Conservation (phyloP, 1,140 invertebrate species). For the Drosophila ironensis region DNA sequence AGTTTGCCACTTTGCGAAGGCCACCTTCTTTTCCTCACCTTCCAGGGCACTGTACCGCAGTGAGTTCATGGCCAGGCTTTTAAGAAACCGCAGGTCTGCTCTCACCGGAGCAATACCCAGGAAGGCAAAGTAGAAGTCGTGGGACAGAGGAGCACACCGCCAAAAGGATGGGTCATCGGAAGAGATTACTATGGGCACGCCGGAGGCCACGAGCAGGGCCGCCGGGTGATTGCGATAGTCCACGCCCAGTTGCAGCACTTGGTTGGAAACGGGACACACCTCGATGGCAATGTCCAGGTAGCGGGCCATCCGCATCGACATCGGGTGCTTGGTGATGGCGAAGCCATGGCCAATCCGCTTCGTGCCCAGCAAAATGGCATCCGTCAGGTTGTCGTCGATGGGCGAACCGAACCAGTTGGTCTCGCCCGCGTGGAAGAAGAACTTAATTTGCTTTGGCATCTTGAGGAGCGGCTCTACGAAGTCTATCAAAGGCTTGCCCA, state of each 20-base stretch:
- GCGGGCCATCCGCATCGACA: slow-evolving; percentile 84
- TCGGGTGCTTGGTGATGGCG: slow-evolving; percentile 89
- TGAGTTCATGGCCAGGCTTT: slow-evolving; percentile 90
- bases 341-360: slow-evolving; percentile 87
- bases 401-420: slow-evolving; percentile 87
- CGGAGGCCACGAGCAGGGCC: slow-evolving; percentile 85
- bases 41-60: slow-evolving; percentile 84
- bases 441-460: slow-evolving; percentile 83
- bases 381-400: slow-evolving; percentile 88
- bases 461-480: slow-evolving; percentile 84
- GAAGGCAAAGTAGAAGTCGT: slow-evolving; percentile 92
- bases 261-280: slow-evolving; percentile 90
- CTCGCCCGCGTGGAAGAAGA: slow-evolving; percentile 92
- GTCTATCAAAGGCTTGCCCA: slow-evolving; percentile 84
- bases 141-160: slow-evolving; percentile 87
- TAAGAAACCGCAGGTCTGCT: slow-evolving; percentile 88
- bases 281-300: slow-evolving; percentile 88
- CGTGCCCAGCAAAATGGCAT: slow-evolving; percentile 89
- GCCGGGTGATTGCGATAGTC: slow-evolving; percentile 92
- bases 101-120: slow-evolving; percentile 87
- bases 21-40: slow-evolving; percentile 20
- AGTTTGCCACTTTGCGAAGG: slow-evolving; percentile 53
- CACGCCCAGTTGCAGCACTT: slow-evolving; percentile 88
- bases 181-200: slow-evolving; percentile 84
- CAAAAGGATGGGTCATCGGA: slow-evolving; percentile 90